Evolutionary conservation across 2,113 vertebrate genomes (phyloP), one percentile per base, ranked within the genome.

Genomic region (Ondatra zibethicus): DNA sequence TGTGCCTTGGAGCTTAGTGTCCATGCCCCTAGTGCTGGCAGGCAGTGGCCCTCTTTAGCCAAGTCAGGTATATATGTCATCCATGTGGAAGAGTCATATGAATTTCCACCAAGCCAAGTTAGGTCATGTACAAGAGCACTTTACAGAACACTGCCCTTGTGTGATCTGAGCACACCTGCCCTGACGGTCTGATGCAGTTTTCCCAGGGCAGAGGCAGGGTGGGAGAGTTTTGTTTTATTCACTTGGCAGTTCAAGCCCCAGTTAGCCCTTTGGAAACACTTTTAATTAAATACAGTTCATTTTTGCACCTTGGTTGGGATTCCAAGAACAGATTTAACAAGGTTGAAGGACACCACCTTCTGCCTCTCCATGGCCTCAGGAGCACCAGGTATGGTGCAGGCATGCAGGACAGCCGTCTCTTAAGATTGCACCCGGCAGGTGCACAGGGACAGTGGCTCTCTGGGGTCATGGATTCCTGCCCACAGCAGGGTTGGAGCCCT

Each of bases 171-270:
- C 39, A 9, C 33, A 76, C 52, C 88, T 76, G 72, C 29, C 52
- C n/a, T 61, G 39, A 33, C 0, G 19, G 29, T 61, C 25, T 42
- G 29, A 36, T 21, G 5, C 3, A 7, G 1, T 65, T 25, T 84
- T 12, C 72, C 58, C n/a, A 23, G 65, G 19, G n/a, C 45, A 70
- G 23, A 16, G 73, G 17, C 39, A 2, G 14, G 1, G 21, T 7
- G 10, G 27, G 36, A 55, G 23, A 52, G 27, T 55, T 89, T 52
- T 70, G 13, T 21, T 65, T 23, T 5, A 1, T 1, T 2, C 5
- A 1, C 65, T 36, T 7, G 9, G 36, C 55, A 27, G 5, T 27
- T 14, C 9, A 2, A n/a, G 55, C 52, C 4, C 17, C 31, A 0
- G 16, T 33, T 25, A 8, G 3, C 42, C 33, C 9, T 47, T 68